Evolutionary conservation across 1,140 invertebrate species (phyloP).

Genomic region (Pseudachorutes palmiensis): DNA sequence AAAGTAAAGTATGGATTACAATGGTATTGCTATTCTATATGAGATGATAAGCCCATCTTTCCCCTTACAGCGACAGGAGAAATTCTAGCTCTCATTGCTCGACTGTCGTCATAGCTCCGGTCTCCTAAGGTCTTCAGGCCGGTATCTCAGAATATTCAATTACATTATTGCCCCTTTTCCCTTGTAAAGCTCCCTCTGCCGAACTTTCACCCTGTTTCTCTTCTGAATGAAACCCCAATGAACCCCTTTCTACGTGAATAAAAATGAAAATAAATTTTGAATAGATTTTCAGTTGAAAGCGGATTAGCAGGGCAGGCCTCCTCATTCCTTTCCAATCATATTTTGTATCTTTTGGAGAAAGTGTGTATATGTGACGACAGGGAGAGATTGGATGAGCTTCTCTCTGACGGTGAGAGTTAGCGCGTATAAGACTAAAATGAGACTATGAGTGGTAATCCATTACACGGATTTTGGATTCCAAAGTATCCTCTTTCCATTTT

Average conservation of each 20-base stretch:
- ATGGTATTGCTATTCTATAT: not conserved
- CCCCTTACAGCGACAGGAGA: not conserved
- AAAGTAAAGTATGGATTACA: slow-evolving; percentile 14
- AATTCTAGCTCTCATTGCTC: not conserved
- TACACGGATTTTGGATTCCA: not conserved
- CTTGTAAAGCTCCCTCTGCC: not conserved
- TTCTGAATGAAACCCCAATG: too few relatives aligned
- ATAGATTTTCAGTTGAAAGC: too few relatives aligned
- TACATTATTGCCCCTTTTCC: not conserved
- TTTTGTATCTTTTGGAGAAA: not conserved
- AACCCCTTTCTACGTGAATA: too few relatives aligned
- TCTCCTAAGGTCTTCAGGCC: too few relatives aligned
- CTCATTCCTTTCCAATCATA: not conserved
- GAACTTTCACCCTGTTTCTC: not conserved
- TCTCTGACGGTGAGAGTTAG: too few relatives aligned
- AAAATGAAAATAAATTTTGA: too few relatives aligned
- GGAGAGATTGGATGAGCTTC: too few relatives aligned
- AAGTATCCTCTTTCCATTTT: not conserved
- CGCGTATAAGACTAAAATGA: too few relatives aligned
- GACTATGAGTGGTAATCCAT: too few relatives aligned
- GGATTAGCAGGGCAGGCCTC: not conserved
- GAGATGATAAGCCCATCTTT: not conserved
- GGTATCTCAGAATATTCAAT: slow-evolving; percentile 7
- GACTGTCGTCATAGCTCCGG: too few relatives aligned
- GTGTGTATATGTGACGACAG: too few relatives aligned